Percentiles rank a stretch among this genome's conserved stretches.
Conservation (phyloP, 2,888 invertebrate species). For the Habrosyne pyritoides region DNA sequence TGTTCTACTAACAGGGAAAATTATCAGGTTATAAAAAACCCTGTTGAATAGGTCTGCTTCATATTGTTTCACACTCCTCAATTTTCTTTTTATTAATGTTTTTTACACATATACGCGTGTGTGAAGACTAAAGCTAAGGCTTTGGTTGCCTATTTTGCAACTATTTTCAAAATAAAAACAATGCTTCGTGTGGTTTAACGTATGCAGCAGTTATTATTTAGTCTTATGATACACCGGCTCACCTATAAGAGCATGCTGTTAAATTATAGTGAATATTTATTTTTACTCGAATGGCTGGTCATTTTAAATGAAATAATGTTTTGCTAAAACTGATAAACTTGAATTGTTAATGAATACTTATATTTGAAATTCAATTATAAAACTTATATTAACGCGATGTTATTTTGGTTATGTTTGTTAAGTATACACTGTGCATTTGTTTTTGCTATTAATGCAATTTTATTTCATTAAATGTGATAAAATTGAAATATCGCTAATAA, state of each 20-base stretch:
- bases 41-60: too few species aligned
- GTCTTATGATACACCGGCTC: conserved; percentile 33
- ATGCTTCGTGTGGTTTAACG: not conserved
- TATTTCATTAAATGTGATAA: conserved; percentile 40
- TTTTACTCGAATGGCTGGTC: conserved; percentile 47
- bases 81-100: too few species aligned
- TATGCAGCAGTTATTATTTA: conserved; percentile 35
- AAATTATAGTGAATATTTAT: conserved; percentile 64
- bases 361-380: conserved; percentile 29
- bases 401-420: conserved; percentile 31
- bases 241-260: conserved; percentile 38
- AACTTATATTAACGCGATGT: conserved; percentile 33
- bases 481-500: conserved; percentile 38
- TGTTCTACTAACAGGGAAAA: too few species aligned
- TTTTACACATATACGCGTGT: too few species aligned
- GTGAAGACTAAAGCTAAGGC: too few species aligned
- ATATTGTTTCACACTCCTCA: too few species aligned
- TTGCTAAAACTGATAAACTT: conserved; percentile 24
- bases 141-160: too few species aligned
- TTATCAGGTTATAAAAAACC: too few species aligned
- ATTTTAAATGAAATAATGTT: conserved; percentile 16
- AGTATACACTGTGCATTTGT: conserved; percentile 33
- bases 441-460: conserved; percentile 34
- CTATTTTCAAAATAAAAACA: not conserved
- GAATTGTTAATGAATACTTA: conserved; percentile 19